These are phyloP conservation scores for Cyphomyrmex costatus DNA, from an alignment of 1,140 invertebrate genomes.

Conservation along the genomic window DNA sequence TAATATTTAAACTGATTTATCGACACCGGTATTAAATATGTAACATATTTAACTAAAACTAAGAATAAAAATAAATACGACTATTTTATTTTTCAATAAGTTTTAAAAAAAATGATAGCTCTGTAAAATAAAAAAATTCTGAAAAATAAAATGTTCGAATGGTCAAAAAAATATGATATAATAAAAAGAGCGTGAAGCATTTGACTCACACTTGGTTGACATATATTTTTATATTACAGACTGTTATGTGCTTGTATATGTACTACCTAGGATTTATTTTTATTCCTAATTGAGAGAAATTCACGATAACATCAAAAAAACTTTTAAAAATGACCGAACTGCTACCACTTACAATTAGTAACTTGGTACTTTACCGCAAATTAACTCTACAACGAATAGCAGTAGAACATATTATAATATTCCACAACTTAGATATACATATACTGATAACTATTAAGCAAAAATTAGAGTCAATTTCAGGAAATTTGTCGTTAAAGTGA, in stretches of 20 bases:
- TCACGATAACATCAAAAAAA: neutral
- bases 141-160: neutral
- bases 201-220: neutral
- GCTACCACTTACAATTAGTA: neutral
- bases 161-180: neutral
- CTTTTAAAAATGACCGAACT: neutral
- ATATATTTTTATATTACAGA: neutral
- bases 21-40: neutral
- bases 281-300: constrained; percentile 4
- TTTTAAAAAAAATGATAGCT: neutral
- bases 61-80: neutral
- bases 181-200: constrained; percentile 10
- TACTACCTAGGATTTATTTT: neutral
- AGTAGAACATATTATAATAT: neutral
- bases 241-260: too few species aligned
- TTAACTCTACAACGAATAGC: neutral
- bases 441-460: neutral
- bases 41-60: neutral
- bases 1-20: neutral
- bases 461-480: neutral
- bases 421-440: neutral
- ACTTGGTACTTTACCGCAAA: neutral
- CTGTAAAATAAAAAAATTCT: constrained; percentile 7
- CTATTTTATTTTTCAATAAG: neutral
- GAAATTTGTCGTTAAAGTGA: constrained; percentile 11